Evolutionary conservation across 2,797 vertebrate species (phyloP).

Genomic region (Tragelaphus eurycerus): DNA sequence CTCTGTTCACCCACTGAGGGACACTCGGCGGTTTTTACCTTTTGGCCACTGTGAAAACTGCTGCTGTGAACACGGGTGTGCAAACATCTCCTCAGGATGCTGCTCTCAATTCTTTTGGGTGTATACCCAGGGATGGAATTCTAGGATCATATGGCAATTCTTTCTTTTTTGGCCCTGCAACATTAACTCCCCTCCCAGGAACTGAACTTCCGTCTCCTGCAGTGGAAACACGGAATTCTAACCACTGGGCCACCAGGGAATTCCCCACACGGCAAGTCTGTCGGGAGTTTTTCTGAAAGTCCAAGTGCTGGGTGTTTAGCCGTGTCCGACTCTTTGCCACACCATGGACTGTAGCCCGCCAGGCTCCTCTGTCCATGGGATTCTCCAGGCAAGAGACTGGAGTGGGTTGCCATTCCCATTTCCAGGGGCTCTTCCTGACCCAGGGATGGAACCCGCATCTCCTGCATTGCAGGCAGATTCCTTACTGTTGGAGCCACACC

Average conservation of each 20-base stretch:
- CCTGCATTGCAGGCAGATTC: background rate
- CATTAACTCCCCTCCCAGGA: background rate
- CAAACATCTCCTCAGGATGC: background rate
- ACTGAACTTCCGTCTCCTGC: background rate
- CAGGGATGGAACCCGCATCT: background rate
- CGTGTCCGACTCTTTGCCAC: background rate
- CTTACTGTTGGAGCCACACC: background rate
- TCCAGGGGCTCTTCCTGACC: background rate
- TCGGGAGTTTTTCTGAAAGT: rapidly evolving
- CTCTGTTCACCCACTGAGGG: background rate
- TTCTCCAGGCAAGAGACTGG: background rate
- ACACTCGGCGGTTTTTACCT: background rate
- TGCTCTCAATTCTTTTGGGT: no score
- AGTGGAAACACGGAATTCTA: background rate
- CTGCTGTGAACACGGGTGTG: background rate
- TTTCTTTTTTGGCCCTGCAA: background rate
- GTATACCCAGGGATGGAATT: background rate
- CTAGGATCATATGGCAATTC: background rate
- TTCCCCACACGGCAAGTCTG: rapidly evolving
- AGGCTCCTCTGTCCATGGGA: background rate
- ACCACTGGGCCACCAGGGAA: no score
- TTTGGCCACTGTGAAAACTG: background rate
- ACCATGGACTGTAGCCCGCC: rapidly evolving
- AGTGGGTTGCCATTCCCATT: background rate
- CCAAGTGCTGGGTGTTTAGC: rapidly evolving